Evolutionary conservation across 23 tunicate species (phyloP), one percentile per base, ranked within the genome.

Genomic region (Trididemnum nubilum): DNA sequence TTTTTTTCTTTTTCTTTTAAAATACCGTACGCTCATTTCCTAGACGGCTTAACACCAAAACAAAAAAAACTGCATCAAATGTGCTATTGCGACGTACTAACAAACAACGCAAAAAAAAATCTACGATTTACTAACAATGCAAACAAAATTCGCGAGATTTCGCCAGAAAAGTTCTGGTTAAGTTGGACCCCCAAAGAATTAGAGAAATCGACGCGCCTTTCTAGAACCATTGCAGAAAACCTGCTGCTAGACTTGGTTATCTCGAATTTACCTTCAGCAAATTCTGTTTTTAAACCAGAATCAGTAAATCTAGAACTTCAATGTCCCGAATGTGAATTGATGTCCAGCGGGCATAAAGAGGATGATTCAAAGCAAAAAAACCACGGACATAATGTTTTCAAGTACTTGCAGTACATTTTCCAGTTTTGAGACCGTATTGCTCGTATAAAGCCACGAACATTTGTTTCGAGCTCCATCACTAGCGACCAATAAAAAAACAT

Each of bases 381-480:
- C 19, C 69, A 61, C 15, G 69, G 69, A 25, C 69, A 61, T 22
- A 61, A 9, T 5, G 29, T 61, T 61, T 61, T 61, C 19, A 61
- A 25, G 22, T 61, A 61, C 69, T 61, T 61, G 19, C 69, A 61
- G 69, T 61, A 61, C 69, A 61, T 61, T 22, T 61, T 61, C 24
- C 69, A 61, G 22, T 61, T 61, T 61, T 61, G 69, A n/a, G 69
- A 9, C 4, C 23, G 69, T 61, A 61, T n/a, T 61, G 69, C 69
- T 25, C 23, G 27, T 9, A 61, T 61, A 25, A 61, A 61, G 22
- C 30, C 69, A 4, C 15, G 24, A 19, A 9, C 69, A 22, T 61
- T 61, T 61, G 69, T 24, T 25, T 61, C 69, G 24, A 61, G 69
- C 24, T 61, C 24, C 24, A 61, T 61, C 69, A 61, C 69, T 22